phyloP scores from a whole-genome alignment of 2,797 vertebrate species.

The Enteromius fasciolatus region DNA sequence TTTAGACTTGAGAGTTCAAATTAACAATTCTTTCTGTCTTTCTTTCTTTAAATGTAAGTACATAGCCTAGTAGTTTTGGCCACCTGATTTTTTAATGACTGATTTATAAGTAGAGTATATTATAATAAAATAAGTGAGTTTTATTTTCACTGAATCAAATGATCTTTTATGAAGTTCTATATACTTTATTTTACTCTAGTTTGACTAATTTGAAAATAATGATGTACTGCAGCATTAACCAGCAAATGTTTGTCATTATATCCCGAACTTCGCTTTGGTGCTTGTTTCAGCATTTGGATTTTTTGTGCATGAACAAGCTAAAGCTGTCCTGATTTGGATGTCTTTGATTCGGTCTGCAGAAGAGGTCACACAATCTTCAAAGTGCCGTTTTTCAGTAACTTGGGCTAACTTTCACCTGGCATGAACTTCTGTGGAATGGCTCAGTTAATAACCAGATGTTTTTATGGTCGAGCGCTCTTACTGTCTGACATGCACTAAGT shows the following conservation, averaged over 20 bases:
- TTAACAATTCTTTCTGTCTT: background rate
- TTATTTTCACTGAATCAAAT: background rate
- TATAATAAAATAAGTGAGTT: background rate
- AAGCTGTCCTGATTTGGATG: background rate
- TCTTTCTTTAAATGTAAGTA: no score
- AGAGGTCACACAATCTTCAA: background rate
- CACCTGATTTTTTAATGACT: no score
- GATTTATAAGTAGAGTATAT: no score
- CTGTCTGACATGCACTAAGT: slow-evolving; percentile 40
- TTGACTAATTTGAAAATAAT: background rate
- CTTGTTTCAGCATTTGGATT: background rate
- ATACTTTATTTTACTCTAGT: no score
- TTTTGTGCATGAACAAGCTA: background rate
- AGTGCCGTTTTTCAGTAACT: background rate
- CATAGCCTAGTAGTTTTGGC: no score
- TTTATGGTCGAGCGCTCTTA: background rate
- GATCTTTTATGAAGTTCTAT: background rate
- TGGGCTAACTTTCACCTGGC: background rate
- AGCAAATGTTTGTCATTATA: background rate
- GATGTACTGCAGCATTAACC: background rate
- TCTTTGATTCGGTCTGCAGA: background rate
- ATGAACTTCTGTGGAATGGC: slow-evolving; percentile 11
- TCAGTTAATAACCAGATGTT: slow-evolving; percentile 38
- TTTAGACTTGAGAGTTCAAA: background rate
- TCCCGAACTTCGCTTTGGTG: background rate